A percentile compares a stretch with the other conserved stretches of the same genome.
Conservation (phyloP, 1,140 invertebrate genomes). For the Panulirus ornatus region DNA sequence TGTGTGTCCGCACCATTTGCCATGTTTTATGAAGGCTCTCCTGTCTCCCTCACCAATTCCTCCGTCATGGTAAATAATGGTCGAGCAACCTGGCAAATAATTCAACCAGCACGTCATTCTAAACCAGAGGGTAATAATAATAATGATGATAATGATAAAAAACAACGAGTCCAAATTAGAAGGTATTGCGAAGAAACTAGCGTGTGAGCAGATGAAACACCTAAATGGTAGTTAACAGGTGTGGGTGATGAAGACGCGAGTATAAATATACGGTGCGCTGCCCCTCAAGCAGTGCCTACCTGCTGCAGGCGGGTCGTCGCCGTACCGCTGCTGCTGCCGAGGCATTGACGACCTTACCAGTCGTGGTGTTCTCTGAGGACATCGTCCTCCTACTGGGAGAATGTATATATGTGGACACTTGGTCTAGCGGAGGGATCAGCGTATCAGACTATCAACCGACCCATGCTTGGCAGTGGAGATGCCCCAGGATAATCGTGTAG, state of each 20-base stretch:
- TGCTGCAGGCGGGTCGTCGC: no score
- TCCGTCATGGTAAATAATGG: conserved; percentile 6
- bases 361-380: no score
- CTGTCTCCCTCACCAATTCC: neutral
- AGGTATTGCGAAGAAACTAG: neutral
- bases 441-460: neutral
- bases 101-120: conserved; percentile 29
- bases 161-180: neutral
- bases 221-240: neutral
- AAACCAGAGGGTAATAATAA: neutral
- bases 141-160: neutral
- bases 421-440: no score
- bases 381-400: neutral
- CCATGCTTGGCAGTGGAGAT: conserved; percentile 13
- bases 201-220: neutral
- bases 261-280: no score
- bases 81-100: neutral
- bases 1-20: neutral
- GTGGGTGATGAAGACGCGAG: neutral
- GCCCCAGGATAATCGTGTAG: conserved; percentile 15
- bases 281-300: no score
- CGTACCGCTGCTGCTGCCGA: no score
- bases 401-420: neutral
- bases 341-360: no score
- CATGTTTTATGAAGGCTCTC: neutral